Conservation (phyloP, 2,888 invertebrate genomes). For the Cynaeus angustus region DNA sequence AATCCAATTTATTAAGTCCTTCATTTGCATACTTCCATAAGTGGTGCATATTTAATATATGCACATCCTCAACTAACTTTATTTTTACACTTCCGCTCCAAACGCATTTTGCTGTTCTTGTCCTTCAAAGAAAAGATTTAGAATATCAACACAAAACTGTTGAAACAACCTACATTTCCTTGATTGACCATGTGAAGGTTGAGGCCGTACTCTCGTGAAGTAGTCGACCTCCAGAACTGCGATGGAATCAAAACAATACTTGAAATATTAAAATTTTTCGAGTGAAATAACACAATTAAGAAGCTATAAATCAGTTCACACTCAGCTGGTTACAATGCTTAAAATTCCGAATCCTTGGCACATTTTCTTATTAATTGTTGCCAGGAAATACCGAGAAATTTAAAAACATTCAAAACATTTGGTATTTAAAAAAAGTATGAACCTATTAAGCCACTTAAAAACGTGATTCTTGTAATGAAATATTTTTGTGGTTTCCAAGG, state of each 20-base stretch:
- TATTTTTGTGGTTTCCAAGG: not conserved
- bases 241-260: conserved; percentile 22
- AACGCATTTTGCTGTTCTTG: too few relatives aligned
- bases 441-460: conserved; percentile 11
- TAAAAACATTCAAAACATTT: too few relatives aligned
- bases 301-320: conserved; percentile 6
- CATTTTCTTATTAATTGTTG: not conserved
- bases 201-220: conserved; percentile 15
- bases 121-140: not conserved
- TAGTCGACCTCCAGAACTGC: conserved; percentile 20
- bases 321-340: too few relatives aligned
- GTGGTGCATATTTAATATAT: too few relatives aligned
- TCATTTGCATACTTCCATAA: too few relatives aligned
- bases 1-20: not conserved
- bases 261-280: not conserved
- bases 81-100: too few relatives aligned
- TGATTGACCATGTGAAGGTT: conserved; percentile 20
- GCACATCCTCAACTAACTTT: too few relatives aligned
- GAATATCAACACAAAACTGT: not conserved
- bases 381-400: too few relatives aligned
- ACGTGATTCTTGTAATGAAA: conserved; percentile 21
- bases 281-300: conserved; percentile 7
- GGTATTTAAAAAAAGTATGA: not conserved
- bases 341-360: not conserved
- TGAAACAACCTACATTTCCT: conserved; percentile 20